Base-by-base conservation (phyloP, 2,797 vertebrate genomes). In the Megalops cyprinoides region DNA sequence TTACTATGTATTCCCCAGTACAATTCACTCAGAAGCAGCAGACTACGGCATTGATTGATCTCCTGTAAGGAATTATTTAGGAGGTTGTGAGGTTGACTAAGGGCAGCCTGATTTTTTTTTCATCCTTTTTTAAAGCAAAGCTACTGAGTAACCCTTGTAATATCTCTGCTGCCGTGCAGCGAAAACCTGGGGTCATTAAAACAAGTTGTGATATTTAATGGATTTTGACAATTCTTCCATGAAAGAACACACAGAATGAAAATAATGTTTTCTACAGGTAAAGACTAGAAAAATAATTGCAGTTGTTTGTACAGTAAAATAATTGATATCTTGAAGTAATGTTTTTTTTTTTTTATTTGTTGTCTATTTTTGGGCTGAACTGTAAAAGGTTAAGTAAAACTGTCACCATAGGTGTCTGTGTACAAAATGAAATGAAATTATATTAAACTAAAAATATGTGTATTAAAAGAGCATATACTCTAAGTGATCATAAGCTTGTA, bases 21-120 rank as follows among this genome's bases (percentile, higher is more conserved):
- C 53, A 31, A 81, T 81, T 77, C 80, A 53, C 60, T 76, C 49
- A 67, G 1, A 12, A 34, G 74, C 79, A 65, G 74, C 60, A 69
- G 44, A n/a, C 74, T 53, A 74, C 44, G 34, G 55, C 58, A 81
- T 81, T 81, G 80, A 81, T 81, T 77, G 80, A 81, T 81, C 80
- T 53, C 39, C 9, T 34, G n/a, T 25, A 81, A 81, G 46, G 56
- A 81, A 76, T 81, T 76, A 80, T 81, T 75, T 62, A 81, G 74
- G 44, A 76, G 80, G 58, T 69, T 81, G 80, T 46, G 74, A 56
- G 56, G 44, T 42, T 75, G 34, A 67, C 55, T 75, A 18, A 76
- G 31, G 51, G 79, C 79, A 80, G 79, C 46, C 39, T 51, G 51
- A 34, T 44, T 74, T 73, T 56, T 49, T 20, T 76, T 46, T 53